Percentiles rank a stretch among this genome's conserved stretches.
Conservation (phyloP, 2,888 invertebrate genomes). For the Leucoma salicis region DNA sequence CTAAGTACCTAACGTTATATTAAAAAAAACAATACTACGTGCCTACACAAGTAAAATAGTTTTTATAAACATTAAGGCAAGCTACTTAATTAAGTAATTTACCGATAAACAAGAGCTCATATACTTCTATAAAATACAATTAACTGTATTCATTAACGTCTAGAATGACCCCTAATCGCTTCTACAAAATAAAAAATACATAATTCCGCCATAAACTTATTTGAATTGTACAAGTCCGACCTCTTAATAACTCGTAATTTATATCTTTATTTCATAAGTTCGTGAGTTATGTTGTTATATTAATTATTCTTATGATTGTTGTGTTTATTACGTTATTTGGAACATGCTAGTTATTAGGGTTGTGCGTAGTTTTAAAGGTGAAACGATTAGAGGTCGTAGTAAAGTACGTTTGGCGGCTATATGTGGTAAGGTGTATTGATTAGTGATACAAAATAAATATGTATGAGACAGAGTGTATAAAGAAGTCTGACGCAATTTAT, state of each 20-base stretch:
- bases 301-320: slow-evolving; percentile 25
- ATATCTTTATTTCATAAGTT: slow-evolving; percentile 17
- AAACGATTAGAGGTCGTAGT: too few relatives aligned
- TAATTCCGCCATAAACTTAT: slow-evolving; percentile 8
- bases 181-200: slow-evolving; percentile 5
- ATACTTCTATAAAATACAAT: slow-evolving; percentile 3
- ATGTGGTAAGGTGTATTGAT: too few relatives aligned
- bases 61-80: not conserved
- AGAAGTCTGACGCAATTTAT: too few relatives aligned
- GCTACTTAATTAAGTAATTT: not conserved
- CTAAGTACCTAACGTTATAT: too few relatives aligned
- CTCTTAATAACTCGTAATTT: slow-evolving; percentile 13
- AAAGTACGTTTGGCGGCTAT: too few relatives aligned
- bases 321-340: slow-evolving; percentile 21
- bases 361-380: too few relatives aligned
- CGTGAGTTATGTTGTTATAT: slow-evolving; percentile 33
- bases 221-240: slow-evolving; percentile 4
- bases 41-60: not conserved
- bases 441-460: too few relatives aligned
- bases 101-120: not conserved
- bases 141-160: slow-evolving; percentile 4
- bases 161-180: slow-evolving; percentile 5
- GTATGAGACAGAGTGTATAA: too few relatives aligned
- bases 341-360: slow-evolving; percentile 23
- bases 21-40: not conserved